Base-by-base conservation (phyloP, 2,888 invertebrate species). In the Cantharis rufa region DNA sequence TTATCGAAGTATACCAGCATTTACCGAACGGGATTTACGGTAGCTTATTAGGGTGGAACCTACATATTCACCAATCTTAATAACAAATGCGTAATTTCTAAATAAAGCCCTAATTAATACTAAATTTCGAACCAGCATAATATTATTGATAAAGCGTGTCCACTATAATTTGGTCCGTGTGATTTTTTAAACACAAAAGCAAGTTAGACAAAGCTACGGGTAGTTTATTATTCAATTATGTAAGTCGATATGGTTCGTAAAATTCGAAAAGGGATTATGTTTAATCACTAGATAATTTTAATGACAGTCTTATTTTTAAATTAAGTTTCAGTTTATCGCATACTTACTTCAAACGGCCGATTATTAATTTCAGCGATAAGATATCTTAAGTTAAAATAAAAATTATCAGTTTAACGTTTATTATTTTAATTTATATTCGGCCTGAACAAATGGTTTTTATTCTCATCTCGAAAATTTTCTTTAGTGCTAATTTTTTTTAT, bases 121-220 rank as follows among this genome's bases (percentile, higher is more conserved):
- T 64, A 24, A 68, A 61, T 72, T 66, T 61, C 13, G 2, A 64
- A 68, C 72, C 72, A 72, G 72, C 72, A 72, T 72, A 68, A 18
- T 48, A 72, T 72, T 72, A 72, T 72, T 68, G 72, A 32, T 15
- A 61, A 72, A 61, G 32, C 48, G 72, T 72, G 72, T 72, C 72
- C 72, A 48, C 48, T 61, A 72, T 72, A 48, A 68, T 13, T 18
- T 66, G 7, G 11, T 24, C 64, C 64, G 64, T 66, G 64, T 66
- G 64, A 66, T 66, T 66, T 66, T 66, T 66, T n/a, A n/a, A 21
- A 66, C 21, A 66, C 64, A 66, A 66, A 64, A 66, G 64, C 13
- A 24, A 21, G 2, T 3, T 24, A 66, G 21, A 15, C 21, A 24
- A 66, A 21, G 64, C 64, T 66, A 66, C 64, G 64, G 64, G 64